phyloP scores from a whole-genome alignment of 2,888 invertebrate species.

The Beris chalybata region DNA sequence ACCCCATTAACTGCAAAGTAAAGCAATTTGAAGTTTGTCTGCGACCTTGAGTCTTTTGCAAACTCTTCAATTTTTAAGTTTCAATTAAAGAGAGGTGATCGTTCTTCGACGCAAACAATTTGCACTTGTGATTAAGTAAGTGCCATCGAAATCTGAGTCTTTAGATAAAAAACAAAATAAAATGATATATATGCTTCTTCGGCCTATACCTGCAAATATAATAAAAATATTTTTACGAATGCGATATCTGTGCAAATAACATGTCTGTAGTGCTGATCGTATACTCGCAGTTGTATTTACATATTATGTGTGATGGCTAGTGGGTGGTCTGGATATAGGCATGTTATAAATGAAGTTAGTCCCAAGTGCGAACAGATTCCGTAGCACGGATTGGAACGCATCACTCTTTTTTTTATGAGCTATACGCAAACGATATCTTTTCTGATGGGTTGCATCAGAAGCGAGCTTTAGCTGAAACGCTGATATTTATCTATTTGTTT shows the following conservation, averaged over 20 bases:
- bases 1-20: too few species aligned
- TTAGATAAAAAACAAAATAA: too few species aligned
- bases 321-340: constrained; percentile 19
- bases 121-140: too few species aligned
- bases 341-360: constrained; percentile 18
- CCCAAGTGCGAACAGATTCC: constrained; percentile 18
- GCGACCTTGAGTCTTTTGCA: too few species aligned
- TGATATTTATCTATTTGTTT: constrained; percentile 5
- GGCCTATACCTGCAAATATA: not conserved
- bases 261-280: too few species aligned
- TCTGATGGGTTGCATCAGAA: not conserved
- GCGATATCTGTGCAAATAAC: constrained; percentile 5
- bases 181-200: not conserved
- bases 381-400: not conserved
- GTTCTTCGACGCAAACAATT: too few species aligned
- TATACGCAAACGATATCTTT: not conserved
- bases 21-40: too few species aligned
- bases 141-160: too few species aligned
- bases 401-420: too few species aligned
- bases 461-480: not conserved
- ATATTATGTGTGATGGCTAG: not conserved
- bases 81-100: too few species aligned
- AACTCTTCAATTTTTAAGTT: too few species aligned
- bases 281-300: too few species aligned
- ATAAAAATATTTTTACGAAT: not conserved